phyloP scores from a whole-genome alignment of 2,797 vertebrate genomes.

The Pseudotriccus pelzelni region DNA sequence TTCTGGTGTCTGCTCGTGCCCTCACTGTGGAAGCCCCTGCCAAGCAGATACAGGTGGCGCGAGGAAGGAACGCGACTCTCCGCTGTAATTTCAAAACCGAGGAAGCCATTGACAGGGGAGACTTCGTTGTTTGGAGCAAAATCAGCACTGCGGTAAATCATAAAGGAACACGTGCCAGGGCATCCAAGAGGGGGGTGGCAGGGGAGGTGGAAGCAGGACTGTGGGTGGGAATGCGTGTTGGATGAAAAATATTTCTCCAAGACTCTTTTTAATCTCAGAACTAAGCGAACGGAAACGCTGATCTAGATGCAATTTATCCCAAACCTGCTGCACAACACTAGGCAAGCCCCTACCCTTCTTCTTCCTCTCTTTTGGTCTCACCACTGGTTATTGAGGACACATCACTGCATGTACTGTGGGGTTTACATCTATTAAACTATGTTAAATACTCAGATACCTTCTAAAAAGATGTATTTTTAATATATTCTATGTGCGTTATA shows the following conservation, averaged over 20 bases:
- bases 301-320: neutral
- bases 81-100: conserved; percentile 55
- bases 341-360: neutral
- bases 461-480: neutral
- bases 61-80: conserved; percentile 43
- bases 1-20: conserved; percentile 22
- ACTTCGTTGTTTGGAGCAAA: conserved; percentile 50
- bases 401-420: neutral
- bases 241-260: neutral
- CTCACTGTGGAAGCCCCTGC: conserved; percentile 55
- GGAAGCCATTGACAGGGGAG: accelerated
- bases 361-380: neutral
- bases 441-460: neutral
- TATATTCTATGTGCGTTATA: neutral
- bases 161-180: neutral
- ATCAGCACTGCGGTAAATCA: conserved; percentile 23
- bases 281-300: neutral
- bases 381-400: neutral
- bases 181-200: neutral
- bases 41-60: conserved; percentile 15
- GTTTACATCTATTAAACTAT: neutral
- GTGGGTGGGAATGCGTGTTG: neutral
- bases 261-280: neutral
- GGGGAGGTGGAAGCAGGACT: neutral
- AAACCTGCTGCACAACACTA: neutral